Conservation (phyloP, 2,797 vertebrate genomes). For the Leptoclinus maculatus region DNA sequence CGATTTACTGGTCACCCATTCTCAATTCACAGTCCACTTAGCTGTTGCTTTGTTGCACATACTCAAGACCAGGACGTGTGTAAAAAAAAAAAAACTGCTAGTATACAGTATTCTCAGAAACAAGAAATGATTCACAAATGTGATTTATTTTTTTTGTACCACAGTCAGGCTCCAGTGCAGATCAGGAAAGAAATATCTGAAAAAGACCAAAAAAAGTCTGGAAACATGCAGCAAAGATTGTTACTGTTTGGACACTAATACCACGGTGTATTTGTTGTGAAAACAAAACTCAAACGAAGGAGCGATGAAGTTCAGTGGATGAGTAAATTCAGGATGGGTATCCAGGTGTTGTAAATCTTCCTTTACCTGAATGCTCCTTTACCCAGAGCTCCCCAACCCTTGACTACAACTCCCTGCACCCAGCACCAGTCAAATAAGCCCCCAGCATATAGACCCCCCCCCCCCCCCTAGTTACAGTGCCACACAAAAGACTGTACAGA, state of each 20-base stretch:
- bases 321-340: slow-evolving; percentile 48
- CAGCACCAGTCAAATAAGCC: slow-evolving; percentile 53
- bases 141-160: neutral
- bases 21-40: slow-evolving; percentile 45
- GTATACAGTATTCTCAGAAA: slow-evolving; percentile 26
- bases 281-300: slow-evolving; percentile 12
- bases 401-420: slow-evolving; percentile 8
- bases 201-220: too few relatives aligned
- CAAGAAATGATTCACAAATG: neutral
- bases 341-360: slow-evolving; percentile 55
- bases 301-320: slow-evolving; percentile 17
- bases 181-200: neutral
- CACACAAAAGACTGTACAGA: slow-evolving; percentile 28
- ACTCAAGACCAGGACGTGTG: neutral
- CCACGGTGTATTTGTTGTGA: slow-evolving; percentile 13
- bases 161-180: neutral
- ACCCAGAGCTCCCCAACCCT: slow-evolving; percentile 22
- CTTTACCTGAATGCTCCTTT: slow-evolving; percentile 50
- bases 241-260: neutral
- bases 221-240: neutral
- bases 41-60: slow-evolving; percentile 35
- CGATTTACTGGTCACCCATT: slow-evolving; percentile 23
- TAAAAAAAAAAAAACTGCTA: neutral
- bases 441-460: slow-evolving; percentile 13
- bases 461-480: slow-evolving; percentile 31